Evolutionary conservation across 2,797 vertebrate genomes (phyloP), one percentile per base, ranked within the genome.

Genomic region (Notamacropus eugenii): DNA sequence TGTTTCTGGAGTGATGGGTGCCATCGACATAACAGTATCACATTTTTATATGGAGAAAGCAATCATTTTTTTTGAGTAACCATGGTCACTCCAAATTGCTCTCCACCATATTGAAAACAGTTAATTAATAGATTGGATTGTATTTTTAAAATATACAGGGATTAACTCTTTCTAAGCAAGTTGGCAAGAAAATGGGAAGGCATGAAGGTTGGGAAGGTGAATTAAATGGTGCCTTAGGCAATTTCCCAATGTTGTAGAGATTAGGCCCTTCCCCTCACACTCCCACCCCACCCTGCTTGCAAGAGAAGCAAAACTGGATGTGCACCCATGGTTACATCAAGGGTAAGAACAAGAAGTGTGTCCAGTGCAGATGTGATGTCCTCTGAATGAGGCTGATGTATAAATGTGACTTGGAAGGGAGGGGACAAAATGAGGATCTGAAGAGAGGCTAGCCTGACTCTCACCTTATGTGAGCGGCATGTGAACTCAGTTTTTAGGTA

Each of bases 61-160:
- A 6, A 29, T 95, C n/a, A 62, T 93, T 54, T 87, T 55, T 57
- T 94, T 56, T 91, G 12, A 93, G 54, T 94, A 34, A 93, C 87
- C 46, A n/a, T 22, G 9, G 54, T 50, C n/a, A 91, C 29, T 40
- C 19, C 9, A 62, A 56, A 90, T 57, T 34, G 13, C 10, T 93
- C 54, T 27, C 46, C 34, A 55, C 5, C 27, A 54, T 56, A 67
- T 27, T 93, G n/a, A 91, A 94, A 95, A 90, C 58, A 91, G 95
- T 67, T 94, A 34, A 91, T 82, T 94, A 92, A 95, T 90, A 54
- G 92, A 94, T 52, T 56, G 54, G 10, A 74, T 59, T 62, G 1
- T 29, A 87, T 34, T 87, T 87, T 87, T 27, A 50, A 50, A 87
- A 50, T 19, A 93, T 22, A 90, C 10, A 58, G 31, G 11, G 19